Conservation (phyloP, 2,797 vertebrate genomes). For the Odontamblyopus lacepedii region DNA sequence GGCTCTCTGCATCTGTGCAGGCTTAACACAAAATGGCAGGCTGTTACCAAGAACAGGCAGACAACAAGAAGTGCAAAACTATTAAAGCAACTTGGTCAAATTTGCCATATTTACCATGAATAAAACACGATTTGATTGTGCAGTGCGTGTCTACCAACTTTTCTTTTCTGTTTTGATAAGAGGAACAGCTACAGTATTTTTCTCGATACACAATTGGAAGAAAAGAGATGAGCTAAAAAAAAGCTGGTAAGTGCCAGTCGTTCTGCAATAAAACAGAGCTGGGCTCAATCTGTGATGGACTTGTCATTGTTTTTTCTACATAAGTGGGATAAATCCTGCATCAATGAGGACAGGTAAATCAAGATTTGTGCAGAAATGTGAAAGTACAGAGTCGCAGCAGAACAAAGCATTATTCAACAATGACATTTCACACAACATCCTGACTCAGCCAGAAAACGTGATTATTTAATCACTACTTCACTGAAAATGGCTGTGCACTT, state of each 20-base stretch:
- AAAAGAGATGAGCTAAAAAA: conserved; percentile 63
- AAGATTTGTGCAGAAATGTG: conserved; percentile 33
- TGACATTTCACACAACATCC: conserved; percentile 46
- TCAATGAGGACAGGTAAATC: conserved; percentile 51
- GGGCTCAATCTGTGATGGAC: conserved; percentile 50
- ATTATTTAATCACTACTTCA: conserved; percentile 45
- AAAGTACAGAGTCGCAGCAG: conserved; percentile 17
- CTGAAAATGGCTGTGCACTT: conserved; percentile 41
- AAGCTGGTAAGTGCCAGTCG: conserved; percentile 34
- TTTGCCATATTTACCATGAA: conserved; percentile 19
- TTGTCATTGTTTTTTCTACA: conserved; percentile 55
- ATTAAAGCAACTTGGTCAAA: conserved; percentile 2
- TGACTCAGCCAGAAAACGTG: conserved; percentile 37
- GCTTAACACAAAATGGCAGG: conserved; percentile 63
- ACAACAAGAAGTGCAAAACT: conserved; percentile 28
- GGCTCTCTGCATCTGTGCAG: conserved; percentile 52
- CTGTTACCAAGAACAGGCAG: conserved; percentile 39
- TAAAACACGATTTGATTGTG: conserved; percentile 29
- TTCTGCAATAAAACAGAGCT: conserved; percentile 38
- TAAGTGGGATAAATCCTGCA: conserved; percentile 60
- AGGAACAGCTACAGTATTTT: conserved; percentile 49
- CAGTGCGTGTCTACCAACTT: conserved; percentile 30
- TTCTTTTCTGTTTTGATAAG: conserved; percentile 48
- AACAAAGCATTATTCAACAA: conserved; percentile 23
- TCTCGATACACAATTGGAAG: conserved; percentile 71